phyloP scores from a whole-genome alignment of 2,113 vertebrate species.

The Thinocorus orbignyianus region DNA sequence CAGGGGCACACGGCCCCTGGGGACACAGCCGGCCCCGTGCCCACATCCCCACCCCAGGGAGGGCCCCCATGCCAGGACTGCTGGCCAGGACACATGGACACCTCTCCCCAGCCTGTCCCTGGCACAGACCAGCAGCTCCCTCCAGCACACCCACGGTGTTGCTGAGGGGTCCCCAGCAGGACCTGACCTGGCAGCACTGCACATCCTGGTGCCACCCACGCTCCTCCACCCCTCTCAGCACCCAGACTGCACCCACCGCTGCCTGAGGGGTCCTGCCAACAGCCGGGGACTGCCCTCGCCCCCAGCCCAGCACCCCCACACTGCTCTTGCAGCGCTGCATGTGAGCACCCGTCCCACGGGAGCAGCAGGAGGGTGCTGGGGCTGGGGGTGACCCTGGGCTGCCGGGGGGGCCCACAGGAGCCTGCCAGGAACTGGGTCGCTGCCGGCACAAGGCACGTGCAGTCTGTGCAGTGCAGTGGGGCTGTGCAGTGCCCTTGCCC shows the following conservation, averaged over 20 bases:
- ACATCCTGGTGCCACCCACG: not conserved
- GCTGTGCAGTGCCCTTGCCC: not conserved
- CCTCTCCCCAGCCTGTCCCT: not conserved
- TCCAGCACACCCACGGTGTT: fast-evolving
- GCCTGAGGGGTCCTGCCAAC: not conserved
- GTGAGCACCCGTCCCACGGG: fast-evolving
- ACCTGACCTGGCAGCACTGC: no score
- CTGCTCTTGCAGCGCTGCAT: fast-evolving
- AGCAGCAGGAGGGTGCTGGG: not conserved
- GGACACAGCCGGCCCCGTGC: not conserved
- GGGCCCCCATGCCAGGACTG: no score
- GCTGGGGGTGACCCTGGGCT: fast-evolving
- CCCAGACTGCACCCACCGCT: fast-evolving
- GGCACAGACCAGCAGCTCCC: not conserved
- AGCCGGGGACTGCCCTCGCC: fast-evolving
- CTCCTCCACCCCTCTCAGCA: not conserved
- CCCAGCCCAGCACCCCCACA: fast-evolving
- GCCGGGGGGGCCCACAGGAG: fast-evolving
- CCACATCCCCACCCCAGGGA: not conserved
- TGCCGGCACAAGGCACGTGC: not conserved
- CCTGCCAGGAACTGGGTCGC: not conserved
- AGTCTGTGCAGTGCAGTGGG: not conserved
- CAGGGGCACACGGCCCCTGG: not conserved
- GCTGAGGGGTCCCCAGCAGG: fast-evolving
- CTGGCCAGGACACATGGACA: not conserved